phyloP scores from a whole-genome alignment of 2,113 vertebrate genomes.

The Ochotona princeps region DNA sequence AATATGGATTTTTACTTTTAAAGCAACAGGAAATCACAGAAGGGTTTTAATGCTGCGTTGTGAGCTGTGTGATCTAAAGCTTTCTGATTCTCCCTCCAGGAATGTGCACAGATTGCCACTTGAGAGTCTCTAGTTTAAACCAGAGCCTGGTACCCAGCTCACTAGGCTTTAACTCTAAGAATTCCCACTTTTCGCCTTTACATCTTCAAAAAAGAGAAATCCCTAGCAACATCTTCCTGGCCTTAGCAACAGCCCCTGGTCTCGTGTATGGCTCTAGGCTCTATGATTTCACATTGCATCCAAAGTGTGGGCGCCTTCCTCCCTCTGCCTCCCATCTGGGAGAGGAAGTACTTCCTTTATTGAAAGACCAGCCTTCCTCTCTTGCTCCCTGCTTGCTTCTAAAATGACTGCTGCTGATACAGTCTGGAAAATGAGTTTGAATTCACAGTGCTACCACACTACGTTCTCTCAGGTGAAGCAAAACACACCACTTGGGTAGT shows the following conservation, averaged over 20 bases:
- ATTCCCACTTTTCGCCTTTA: slow-evolving; percentile 41
- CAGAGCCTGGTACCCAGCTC: slow-evolving; percentile 11
- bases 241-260: slow-evolving; percentile 51
- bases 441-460: not conserved
- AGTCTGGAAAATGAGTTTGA: not conserved
- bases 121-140: not conserved
- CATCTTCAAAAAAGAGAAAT: slow-evolving; percentile 62
- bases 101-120: not conserved
- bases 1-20: slow-evolving; percentile 32
- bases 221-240: slow-evolving; percentile 58
- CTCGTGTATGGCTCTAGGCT: slow-evolving; percentile 30
- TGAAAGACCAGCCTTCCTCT: not conserved
- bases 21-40: not conserved
- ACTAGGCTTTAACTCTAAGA: slow-evolving; percentile 16
- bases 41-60: not conserved
- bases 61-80: not conserved
- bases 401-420: not conserved
- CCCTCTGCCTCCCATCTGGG: not conserved
- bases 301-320: not conserved
- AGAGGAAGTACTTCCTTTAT: not conserved
- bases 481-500: not conserved
- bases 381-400: not conserved
- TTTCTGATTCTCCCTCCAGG: not conserved
- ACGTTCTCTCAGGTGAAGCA: not conserved
- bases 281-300: not conserved